Evolutionary conservation across 2,888 invertebrate genomes (phyloP).

Genomic region (Bugula neritina): DNA sequence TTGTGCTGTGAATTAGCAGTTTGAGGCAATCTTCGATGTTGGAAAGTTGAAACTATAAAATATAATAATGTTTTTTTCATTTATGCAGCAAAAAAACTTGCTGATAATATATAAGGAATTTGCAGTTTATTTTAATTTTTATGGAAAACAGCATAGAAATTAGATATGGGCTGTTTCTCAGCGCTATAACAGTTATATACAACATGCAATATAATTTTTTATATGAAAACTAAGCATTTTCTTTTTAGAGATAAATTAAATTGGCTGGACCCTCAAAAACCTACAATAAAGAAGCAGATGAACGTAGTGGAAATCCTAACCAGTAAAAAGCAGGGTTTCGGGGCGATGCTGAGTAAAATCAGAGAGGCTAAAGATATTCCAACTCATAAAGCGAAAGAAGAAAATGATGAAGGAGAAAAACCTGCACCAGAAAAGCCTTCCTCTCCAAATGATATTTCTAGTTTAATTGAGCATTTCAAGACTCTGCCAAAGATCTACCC

Average conservation of each 20-base stretch:
- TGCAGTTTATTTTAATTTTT: no score
- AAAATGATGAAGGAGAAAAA: neutral
- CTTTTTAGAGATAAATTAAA: constrained; percentile 1
- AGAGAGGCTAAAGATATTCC: neutral
- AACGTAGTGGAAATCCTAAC: neutral
- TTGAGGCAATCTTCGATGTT: no score
- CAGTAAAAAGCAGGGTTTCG: constrained; percentile 6
- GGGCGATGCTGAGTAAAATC: neutral
- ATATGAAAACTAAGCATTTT: no score
- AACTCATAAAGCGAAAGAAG: neutral
- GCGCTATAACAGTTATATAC: no score
- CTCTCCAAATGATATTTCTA: neutral
- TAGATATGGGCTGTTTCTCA: no score
- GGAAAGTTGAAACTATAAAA: no score
- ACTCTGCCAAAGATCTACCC: constrained; percentile 16
- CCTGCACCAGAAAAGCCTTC: neutral
- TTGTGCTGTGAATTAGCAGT: no score
- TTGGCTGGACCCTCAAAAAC: constrained; percentile 11
- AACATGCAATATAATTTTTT: no score
- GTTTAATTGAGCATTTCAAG: constrained; percentile 18
- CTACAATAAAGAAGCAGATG: neutral
- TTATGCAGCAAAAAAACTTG: no score
- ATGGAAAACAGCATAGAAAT: no score
- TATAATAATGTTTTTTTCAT: no score
- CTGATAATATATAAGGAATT: no score